Percentiles rank a stretch among this genome's conserved stretches.
Conservation (phyloP, 2,888 invertebrate species). For the Myopa tessellatipennis region DNA sequence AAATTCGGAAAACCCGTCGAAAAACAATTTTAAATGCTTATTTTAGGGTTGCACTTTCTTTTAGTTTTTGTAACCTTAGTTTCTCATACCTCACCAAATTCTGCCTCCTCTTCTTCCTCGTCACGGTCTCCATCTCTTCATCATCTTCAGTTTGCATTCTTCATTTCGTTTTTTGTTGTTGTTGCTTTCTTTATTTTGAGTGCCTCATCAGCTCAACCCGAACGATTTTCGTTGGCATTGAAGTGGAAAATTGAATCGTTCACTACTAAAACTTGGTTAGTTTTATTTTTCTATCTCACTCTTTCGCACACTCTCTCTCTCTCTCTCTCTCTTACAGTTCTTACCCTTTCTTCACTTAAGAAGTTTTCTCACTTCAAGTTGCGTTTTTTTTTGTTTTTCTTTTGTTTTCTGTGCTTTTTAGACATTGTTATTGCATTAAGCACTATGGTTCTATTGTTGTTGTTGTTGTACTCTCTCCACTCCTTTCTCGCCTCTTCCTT, state of each 20-base stretch:
- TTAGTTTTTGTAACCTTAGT: background rate
- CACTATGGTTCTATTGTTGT: background rate
- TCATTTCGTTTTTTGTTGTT: no score
- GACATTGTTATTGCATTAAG: background rate
- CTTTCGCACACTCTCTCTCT: background rate
- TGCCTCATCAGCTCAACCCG: constrained; percentile 39
- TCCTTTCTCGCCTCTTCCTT: background rate
- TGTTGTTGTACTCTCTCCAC: constrained; percentile 8
- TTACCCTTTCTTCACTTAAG: background rate
- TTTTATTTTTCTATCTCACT: background rate
- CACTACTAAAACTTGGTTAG: constrained; percentile 33
- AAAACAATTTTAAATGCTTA: constrained; percentile 1
- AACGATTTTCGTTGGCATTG: constrained; percentile 48
- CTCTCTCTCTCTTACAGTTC: background rate
- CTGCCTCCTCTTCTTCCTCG: no score
- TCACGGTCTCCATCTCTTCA: no score
- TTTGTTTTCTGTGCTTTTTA: background rate
- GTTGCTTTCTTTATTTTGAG: constrained; percentile 43
- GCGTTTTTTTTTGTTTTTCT: background rate
- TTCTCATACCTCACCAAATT: no score
- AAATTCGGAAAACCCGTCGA: background rate
- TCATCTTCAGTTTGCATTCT: no score
- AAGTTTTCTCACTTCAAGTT: background rate
- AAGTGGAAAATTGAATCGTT: constrained; percentile 60
- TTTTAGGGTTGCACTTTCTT: background rate